A percentile compares a stretch with the other conserved stretches of the same genome.
These are phyloP conservation scores for Actinia tenebrosa DNA, from an alignment of 64 coral and sea anemone genomes.

Conservation along the genomic window DNA sequence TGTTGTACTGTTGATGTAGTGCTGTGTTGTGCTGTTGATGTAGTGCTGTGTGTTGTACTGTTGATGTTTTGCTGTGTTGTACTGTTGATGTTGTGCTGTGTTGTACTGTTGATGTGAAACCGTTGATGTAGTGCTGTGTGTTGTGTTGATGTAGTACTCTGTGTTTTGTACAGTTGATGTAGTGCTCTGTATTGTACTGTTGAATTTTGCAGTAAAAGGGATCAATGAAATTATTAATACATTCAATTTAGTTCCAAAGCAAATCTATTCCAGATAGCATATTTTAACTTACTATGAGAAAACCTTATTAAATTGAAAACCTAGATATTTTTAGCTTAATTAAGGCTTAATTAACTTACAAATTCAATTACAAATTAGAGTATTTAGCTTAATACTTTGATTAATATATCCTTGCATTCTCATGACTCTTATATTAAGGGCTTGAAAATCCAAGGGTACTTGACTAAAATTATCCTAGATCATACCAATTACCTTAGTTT, in stretches of 20 bases:
- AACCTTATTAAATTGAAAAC: background rate
- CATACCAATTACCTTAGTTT: background rate
- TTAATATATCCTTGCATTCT: background rate
- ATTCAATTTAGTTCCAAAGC: background rate
- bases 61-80: background rate
- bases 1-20: background rate
- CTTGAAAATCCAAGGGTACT: background rate
- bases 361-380: slow-evolving; percentile 11
- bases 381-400: slow-evolving; percentile 12
- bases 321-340: slow-evolving; percentile 18
- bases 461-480: background rate
- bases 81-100: too few relatives aligned
- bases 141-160: background rate
- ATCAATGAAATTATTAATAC: background rate
- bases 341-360: slow-evolving; percentile 10
- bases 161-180: background rate
- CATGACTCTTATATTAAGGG: slow-evolving; percentile 1
- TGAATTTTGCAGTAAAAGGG: background rate
- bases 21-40: background rate
- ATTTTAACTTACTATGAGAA: background rate
- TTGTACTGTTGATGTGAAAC: background rate
- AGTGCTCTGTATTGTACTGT: background rate
- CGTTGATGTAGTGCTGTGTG: too few relatives aligned
- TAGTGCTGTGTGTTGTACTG: background rate
- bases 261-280: background rate